phyloP scores from a whole-genome alignment of 2,888 invertebrate species.

The Nymphalis urticae region DNA sequence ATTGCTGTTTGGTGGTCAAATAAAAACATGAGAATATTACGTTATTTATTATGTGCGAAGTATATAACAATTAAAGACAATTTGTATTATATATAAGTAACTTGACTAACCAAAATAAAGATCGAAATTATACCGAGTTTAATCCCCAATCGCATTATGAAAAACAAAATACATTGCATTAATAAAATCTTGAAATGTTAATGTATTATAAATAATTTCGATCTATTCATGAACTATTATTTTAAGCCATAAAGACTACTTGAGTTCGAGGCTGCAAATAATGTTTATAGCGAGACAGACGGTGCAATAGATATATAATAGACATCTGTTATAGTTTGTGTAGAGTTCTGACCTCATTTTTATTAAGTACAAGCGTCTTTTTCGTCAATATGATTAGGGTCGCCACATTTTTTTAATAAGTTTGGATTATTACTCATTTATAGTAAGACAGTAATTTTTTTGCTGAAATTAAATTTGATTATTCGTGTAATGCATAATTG shows the following conservation, averaged over 20 bases:
- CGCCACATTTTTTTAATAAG: background rate
- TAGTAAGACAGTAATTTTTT: no score
- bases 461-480: no score
- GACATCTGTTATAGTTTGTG: constrained; percentile 25
- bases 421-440: background rate
- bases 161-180: no score
- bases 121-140: no score
- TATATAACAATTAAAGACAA: no score
- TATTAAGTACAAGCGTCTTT: constrained; percentile 19
- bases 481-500: background rate
- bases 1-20: background rate
- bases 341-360: constrained; percentile 28
- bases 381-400: constrained; percentile 7
- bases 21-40: no score
- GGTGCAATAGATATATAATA: constrained; percentile 19
- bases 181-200: no score
- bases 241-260: background rate
- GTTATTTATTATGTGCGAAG: no score
- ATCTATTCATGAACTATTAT: background rate
- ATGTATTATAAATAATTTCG: no score
- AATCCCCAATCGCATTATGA: no score
- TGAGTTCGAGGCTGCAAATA: background rate
- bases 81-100: no score
- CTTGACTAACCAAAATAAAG: no score
- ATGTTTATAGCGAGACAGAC: constrained; percentile 8